Evolutionary conservation across 2,113 vertebrate species (phyloP).

Genomic region (Percopsis transmontana): DNA sequence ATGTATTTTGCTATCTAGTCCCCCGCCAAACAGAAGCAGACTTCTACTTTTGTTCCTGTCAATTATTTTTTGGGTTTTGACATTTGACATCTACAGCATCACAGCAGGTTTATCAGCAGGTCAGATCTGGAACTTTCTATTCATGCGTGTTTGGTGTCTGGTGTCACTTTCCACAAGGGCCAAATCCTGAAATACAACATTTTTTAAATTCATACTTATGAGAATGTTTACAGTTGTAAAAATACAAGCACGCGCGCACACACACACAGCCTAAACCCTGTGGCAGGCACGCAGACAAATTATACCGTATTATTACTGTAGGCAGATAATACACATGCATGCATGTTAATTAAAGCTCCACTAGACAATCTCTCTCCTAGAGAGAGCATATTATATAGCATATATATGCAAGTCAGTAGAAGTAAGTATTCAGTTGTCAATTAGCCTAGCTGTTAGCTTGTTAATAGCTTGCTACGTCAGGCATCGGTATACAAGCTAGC

Average conservation of each 20-base stretch:
- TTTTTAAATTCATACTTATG: conserved; percentile 34
- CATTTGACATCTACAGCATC: not conserved
- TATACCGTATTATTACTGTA: too few relatives aligned
- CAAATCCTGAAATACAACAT: conserved; percentile 50
- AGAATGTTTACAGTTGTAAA: not conserved
- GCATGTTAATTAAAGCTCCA: too few relatives aligned
- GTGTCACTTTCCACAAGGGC: not conserved
- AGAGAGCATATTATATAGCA: too few relatives aligned
- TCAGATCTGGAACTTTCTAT: conserved; percentile 36
- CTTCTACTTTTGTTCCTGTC: conserved; percentile 30
- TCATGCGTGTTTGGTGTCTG: conserved; percentile 3
- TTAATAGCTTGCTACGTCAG: too few relatives aligned
- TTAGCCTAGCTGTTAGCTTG: too few relatives aligned
- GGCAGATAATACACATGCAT: too few relatives aligned
- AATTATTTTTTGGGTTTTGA: not conserved
- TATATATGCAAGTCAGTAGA: too few relatives aligned
- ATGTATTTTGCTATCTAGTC: conserved; percentile 40
- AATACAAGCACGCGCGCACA: not conserved
- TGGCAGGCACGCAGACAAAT: too few relatives aligned
- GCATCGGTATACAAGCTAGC: too few relatives aligned
- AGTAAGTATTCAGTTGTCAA: too few relatives aligned
- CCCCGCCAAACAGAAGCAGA: conserved; percentile 17
- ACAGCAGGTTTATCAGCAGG: conserved; percentile 11
- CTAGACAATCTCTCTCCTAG: too few relatives aligned
- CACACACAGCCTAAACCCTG: not conserved